Percentiles rank a stretch among this genome's conserved stretches.
Evolutionary conservation across 2,113 vertebrate genomes (phyloP).

Genomic region (Atlantisia rogersi): DNA sequence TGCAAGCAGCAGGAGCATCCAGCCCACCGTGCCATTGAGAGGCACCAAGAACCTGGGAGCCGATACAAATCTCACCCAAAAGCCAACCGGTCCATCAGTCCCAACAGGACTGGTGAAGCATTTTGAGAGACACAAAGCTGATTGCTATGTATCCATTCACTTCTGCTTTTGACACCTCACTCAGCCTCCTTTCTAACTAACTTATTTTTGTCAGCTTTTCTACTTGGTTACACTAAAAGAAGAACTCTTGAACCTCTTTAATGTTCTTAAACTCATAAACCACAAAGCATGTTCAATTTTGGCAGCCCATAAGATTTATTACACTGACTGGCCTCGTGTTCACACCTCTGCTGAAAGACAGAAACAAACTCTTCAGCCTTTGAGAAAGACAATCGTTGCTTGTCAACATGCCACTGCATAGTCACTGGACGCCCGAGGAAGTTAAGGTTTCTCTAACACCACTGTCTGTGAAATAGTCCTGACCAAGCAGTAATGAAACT

Average conservation of each 20-base stretch:
- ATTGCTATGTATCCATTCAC: not conserved
- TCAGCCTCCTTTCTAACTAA: not conserved
- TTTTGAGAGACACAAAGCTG: not conserved
- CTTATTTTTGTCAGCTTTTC: not conserved
- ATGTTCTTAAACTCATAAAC: conserved; percentile 33
- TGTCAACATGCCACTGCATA: not conserved
- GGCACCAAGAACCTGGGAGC: not conserved
- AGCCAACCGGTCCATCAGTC: not conserved
- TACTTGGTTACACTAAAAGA: not conserved
- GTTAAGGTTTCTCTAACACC: not conserved
- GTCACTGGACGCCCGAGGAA: not conserved
- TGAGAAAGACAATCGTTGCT: not conserved
- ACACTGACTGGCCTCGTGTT: not conserved
- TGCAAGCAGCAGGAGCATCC: not conserved
- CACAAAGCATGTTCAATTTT: conserved; percentile 7
- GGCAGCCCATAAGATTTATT: conserved; percentile 37
- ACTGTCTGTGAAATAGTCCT: not conserved
- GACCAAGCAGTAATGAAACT: not conserved
- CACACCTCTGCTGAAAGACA: conserved; percentile 52
- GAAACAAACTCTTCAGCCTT: conserved; percentile 11
- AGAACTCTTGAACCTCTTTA: not conserved
- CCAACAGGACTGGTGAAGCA: not conserved
- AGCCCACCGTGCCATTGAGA: rapidly evolving
- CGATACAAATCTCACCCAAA: not conserved
- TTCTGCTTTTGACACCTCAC: not conserved